These are phyloP conservation scores for Conopomorpha cramerella DNA, from an alignment of 1,140 invertebrate species.

Conservation along the genomic window DNA sequence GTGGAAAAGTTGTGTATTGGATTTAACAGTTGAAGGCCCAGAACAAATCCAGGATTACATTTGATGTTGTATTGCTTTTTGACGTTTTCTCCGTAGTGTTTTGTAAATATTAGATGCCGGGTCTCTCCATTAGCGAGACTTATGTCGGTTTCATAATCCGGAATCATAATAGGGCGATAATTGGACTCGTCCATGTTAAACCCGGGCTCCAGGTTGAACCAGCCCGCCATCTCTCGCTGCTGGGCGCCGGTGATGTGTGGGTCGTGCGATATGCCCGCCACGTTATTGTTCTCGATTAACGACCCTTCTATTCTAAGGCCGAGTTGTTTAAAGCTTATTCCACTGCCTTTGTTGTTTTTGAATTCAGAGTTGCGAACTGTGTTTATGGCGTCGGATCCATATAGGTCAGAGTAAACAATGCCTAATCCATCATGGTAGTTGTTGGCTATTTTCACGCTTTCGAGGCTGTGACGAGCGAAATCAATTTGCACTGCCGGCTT, in stretches of 20 bases:
- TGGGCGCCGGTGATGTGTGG: conserved; percentile 82
- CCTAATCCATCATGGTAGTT: conserved; percentile 89
- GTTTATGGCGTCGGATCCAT: conserved; percentile 82
- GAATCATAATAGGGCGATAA: conserved; percentile 73
- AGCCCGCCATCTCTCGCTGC: conserved; percentile 90
- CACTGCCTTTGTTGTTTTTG: conserved; percentile 82
- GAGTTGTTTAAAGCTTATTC: conserved; percentile 86
- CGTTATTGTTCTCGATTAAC: conserved; percentile 80
- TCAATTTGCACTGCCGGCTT: conserved; percentile 95
- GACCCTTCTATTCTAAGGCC: conserved; percentile 80
- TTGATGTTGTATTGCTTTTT: conserved; percentile 64
- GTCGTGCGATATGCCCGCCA: conserved; percentile 91
- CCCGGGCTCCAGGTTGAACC: conserved; percentile 76
- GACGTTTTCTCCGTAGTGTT: conserved; percentile 62
- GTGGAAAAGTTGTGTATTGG: conserved; percentile 86
- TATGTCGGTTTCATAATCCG: conserved; percentile 64
- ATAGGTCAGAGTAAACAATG: conserved; percentile 87
- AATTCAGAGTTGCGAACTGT: conserved; percentile 89
- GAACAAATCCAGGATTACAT: conserved; percentile 75
- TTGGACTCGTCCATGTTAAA: conserved; percentile 68
- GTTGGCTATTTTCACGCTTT: conserved; percentile 78
- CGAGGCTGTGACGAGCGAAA: conserved; percentile 90
- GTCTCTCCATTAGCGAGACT: conserved; percentile 74
- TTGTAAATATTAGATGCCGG: conserved; percentile 76
- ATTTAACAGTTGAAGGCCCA: conserved; percentile 84